These are phyloP conservation scores for Cordilura impudica DNA, from an alignment of 2,888 invertebrate genomes.

Conservation along the genomic window DNA sequence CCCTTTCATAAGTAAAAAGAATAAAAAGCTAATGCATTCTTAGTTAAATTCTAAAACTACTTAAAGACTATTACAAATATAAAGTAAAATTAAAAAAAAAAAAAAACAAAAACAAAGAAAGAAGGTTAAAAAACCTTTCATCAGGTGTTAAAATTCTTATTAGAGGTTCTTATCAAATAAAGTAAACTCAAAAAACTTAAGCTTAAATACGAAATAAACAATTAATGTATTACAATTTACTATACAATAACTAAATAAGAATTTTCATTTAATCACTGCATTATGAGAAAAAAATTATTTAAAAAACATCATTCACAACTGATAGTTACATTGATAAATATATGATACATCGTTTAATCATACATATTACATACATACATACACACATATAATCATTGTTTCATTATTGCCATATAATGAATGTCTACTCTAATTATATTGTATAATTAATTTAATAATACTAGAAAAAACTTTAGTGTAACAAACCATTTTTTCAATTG, in stretches of 20 bases:
- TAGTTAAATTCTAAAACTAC: conserved; percentile 61
- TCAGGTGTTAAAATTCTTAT: conserved; percentile 57
- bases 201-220: conserved; percentile 39
- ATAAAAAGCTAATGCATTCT: conserved; percentile 41
- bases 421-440: not conserved
- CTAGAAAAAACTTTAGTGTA: not conserved
- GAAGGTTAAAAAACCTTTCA: conserved; percentile 47
- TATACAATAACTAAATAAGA: not conserved
- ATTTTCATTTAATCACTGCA: not conserved
- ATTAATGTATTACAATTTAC: conserved; percentile 1
- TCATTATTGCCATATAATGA: not conserved
- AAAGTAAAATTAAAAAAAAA: not conserved
- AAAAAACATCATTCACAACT: not conserved
- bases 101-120: conserved; percentile 23
- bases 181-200: conserved; percentile 61
- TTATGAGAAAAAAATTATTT: not conserved
- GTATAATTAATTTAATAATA: not conserved
- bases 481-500: not conserved
- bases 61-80: conserved; percentile 56
- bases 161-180: conserved; percentile 62
- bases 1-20: not conserved
- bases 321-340: conserved; percentile 2
- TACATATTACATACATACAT: conserved; percentile 36
- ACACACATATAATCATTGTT: conserved; percentile 51
- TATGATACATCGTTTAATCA: not conserved